Evolutionary conservation across 2,888 invertebrate genomes (phyloP), one percentile per base, ranked within the genome.

Genomic region (Xylophagus ater): DNA sequence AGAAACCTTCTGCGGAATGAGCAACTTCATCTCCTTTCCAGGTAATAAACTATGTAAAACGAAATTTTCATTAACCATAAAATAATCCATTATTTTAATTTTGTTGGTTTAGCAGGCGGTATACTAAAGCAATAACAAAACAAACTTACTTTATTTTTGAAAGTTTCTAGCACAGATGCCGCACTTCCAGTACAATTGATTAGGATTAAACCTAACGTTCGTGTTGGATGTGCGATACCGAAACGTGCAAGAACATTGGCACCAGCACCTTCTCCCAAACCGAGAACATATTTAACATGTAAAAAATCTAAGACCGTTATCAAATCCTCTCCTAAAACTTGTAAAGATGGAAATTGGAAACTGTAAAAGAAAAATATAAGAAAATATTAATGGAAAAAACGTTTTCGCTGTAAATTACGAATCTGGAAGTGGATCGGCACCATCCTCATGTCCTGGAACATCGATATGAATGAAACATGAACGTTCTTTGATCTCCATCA

Each of bases 131-230:
- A 3, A 19, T 23, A 9, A 23, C 7, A 23, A 23, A 23, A 23
- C 9, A 8, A 18, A 46, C 48, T 47, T 53, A 79, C 80, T 71
- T 87, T 78, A 56, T 79, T 82, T 60, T 83, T 81, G 63, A 90
- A 81, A 49, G 83, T 83, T 57, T 89, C 87, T 55, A 87, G 72
- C 41, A 89, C 84, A 4, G 86, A 83, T 3, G 86, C 84, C 6
- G 87, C 82, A 34, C 86, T 84, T 17, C 81, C 84, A 1, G 89
- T 89, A 60, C 85, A 84, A 69, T 90, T 88, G 52, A 90, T 82
- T 46, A 90, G 71, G 53, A 86, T 76, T 25, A 88, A 72, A 19
- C 88, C 89, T 45, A 87, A 69, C 32, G 79, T 76, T 29, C 87
- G 70, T 14, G 80, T 72, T 1, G 86, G 82, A 62, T 87, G 81